phyloP scores from a whole-genome alignment of 1,140 invertebrate species.

The Phthorimaea operculella region DNA sequence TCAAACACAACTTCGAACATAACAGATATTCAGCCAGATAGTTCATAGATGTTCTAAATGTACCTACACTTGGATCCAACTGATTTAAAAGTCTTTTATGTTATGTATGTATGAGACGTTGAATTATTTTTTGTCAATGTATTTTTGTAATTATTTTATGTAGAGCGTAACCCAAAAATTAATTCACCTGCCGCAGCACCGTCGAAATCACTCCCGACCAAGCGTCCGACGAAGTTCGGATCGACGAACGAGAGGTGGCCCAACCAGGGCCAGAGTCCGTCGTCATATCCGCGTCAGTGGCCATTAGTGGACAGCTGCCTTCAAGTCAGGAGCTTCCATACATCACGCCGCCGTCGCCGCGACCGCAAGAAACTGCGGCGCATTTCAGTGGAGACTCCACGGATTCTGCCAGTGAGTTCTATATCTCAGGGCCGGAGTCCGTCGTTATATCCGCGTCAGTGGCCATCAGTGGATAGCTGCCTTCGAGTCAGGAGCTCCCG shows the following conservation, averaged over 20 bases:
- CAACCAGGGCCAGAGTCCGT: slow-evolving; percentile 49
- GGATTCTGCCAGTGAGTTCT: slow-evolving; percentile 79
- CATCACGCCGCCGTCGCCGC: slow-evolving; percentile 81
- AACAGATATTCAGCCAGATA: too few relatives aligned
- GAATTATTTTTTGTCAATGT: too few relatives aligned
- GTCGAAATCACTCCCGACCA: slow-evolving; percentile 50
- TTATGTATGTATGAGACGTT: too few relatives aligned
- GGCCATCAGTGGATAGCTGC: too few relatives aligned
- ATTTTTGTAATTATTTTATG: too few relatives aligned
- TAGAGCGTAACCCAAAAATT: too few relatives aligned
- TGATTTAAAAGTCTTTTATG: too few relatives aligned
- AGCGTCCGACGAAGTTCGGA: slow-evolving; percentile 45
- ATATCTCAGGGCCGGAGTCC: slow-evolving; percentile 37
- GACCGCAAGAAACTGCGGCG: slow-evolving; percentile 53
- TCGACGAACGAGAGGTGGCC: slow-evolving; percentile 44
- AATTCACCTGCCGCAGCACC: slow-evolving; percentile 29
- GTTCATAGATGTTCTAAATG: too few relatives aligned
- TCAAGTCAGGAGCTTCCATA: slow-evolving; percentile 90
- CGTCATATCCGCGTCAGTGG: slow-evolving; percentile 76
- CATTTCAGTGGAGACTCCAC: slow-evolving; percentile 89
- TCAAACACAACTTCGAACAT: too few relatives aligned
- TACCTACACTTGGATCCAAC: too few relatives aligned
- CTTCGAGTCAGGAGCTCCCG: too few relatives aligned
- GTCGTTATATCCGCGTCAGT: slow-evolving; percentile 75
- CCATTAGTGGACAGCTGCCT: slow-evolving; percentile 83